Evolutionary conservation across 2,113 vertebrate genomes (phyloP).

Genomic region (Dipodomys ordii): DNA sequence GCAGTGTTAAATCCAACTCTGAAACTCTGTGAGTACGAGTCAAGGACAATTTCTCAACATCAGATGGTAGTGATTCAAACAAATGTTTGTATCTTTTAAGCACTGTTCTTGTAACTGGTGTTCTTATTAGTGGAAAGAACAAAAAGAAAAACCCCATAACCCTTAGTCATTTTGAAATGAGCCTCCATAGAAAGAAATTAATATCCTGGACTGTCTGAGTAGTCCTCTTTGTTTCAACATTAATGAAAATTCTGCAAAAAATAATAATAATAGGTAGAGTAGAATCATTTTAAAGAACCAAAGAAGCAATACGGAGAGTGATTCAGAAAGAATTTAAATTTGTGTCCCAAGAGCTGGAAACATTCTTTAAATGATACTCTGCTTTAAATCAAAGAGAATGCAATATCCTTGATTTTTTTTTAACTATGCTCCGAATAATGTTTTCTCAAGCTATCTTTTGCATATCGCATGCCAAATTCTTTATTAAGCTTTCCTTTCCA

Average conservation of each 20-base stretch:
- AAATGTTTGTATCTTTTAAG: background rate
- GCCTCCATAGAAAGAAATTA: constrained; percentile 12
- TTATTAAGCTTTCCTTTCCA: background rate
- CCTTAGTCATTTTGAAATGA: background rate
- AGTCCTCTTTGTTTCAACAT: constrained; percentile 30
- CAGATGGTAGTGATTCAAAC: background rate
- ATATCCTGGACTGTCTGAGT: background rate
- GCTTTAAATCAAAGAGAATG: constrained; percentile 40
- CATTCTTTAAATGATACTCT: constrained; percentile 13
- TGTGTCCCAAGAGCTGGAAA: constrained; percentile 16
- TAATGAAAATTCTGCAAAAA: constrained; percentile 7
- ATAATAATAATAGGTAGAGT: background rate
- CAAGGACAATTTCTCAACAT: background rate
- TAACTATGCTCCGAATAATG: background rate
- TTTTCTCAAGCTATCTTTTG: constrained; percentile 24
- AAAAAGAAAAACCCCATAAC: constrained; percentile 1
- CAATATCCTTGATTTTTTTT: constrained; percentile 1
- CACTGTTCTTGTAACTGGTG: background rate
- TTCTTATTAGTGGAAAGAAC: background rate
- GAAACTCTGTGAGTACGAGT: constrained; percentile 1
- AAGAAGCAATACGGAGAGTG: background rate
- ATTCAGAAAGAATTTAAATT: constrained; percentile 41
- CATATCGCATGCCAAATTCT: background rate
- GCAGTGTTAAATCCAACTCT: background rate
- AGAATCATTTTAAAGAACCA: background rate